These are phyloP conservation scores for Rhabditophanes sp. DNA, from an alignment of 2,888 invertebrate species.

Conservation along the genomic window DNA sequence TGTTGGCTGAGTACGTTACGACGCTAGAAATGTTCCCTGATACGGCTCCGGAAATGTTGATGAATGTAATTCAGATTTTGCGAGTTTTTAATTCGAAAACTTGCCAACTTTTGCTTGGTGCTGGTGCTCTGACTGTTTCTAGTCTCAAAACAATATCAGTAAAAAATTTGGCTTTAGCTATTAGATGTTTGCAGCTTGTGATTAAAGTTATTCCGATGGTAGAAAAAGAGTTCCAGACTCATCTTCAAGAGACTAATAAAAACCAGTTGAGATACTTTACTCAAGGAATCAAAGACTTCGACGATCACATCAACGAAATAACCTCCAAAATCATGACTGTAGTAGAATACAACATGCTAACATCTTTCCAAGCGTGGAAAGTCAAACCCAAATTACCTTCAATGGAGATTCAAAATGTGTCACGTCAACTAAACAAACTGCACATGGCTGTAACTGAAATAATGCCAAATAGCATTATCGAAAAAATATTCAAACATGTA, in stretches of 20 bases:
- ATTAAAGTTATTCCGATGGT: slow-evolving; percentile 49
- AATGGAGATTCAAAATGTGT: slow-evolving; percentile 50
- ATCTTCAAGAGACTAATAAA: slow-evolving; percentile 5
- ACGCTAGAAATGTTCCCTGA: slow-evolving; percentile 60
- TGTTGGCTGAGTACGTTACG: slow-evolving; percentile 76
- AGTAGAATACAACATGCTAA: slow-evolving; percentile 66
- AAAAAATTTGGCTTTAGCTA: slow-evolving; percentile 61
- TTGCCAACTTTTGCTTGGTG: slow-evolving; percentile 83
- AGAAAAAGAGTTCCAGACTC: too few relatives aligned
- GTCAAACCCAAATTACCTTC: slow-evolving; percentile 87
- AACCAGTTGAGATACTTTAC: slow-evolving; percentile 32
- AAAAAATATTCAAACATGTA: slow-evolving; percentile 29
- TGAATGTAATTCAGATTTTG: slow-evolving; percentile 50
- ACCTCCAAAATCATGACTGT: slow-evolving; percentile 76
- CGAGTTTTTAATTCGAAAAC: slow-evolving; percentile 50
- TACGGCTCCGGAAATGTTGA: slow-evolving; percentile 19
- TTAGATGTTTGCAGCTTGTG: slow-evolving; percentile 49
- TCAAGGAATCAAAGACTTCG: slow-evolving; percentile 44
- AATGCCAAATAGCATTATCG: slow-evolving; percentile 22
- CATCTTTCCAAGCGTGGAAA: slow-evolving; percentile 68
- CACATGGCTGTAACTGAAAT: slow-evolving; percentile 35
- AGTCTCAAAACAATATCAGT: slow-evolving; percentile 73
- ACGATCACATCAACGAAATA: slow-evolving; percentile 77
- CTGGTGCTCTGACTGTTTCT: slow-evolving; percentile 82
- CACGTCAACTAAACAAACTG: slow-evolving; percentile 54